Base-by-base conservation (phyloP, 2,113 vertebrate species). In the Capra hircus region DNA sequence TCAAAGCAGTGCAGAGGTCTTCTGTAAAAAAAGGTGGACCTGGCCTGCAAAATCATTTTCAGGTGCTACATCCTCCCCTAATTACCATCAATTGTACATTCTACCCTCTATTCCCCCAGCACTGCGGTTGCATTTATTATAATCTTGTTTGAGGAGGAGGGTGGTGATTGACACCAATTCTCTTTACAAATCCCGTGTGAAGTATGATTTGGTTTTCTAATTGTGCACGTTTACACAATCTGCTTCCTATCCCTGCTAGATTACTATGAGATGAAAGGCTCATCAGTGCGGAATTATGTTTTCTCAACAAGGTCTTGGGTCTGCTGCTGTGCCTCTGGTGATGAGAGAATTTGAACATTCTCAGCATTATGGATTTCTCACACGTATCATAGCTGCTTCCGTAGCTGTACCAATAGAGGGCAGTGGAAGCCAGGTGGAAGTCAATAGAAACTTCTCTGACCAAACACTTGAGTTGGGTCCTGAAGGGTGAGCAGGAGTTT, bases 191-290 rank as follows among this genome's bases (percentile, higher is more conserved):
- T 80, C 93, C 89, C 71, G 27, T 84, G 45, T 52, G 91, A 52
- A 17, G 7, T n/a, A 36, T 93, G 90, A 93, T 95, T 97, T 93
- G 82, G 57, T 74, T 95, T 97, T 90, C 89, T 95, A 96, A 95
- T 84, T 89, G 84, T 80, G 87, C 6, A 10, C 80, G 50, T 97
- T 95, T 93, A 71, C 16, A 85, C 57, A 90, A 40, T 84, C 80
- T 88, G 95, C 87, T 86, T 94, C 60, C 27, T 86, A 57, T 21
- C 52, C 78, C 67, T 85, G 53, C 30, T 94, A 53, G 48, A 78
- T 71, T 43, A 59, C 43, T 43, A 16, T 2, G 88, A 87, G 33
- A 43, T 45, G 52, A 92, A 84, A 93, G 36, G 55, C 74, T 87
- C 14, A 3, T 85, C 53, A 55, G 30, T 36, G 17, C 27, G 30